These are phyloP conservation scores for Sphyrna mokarran DNA, from an alignment of 2,113 vertebrate genomes.

Conservation along the genomic window DNA sequence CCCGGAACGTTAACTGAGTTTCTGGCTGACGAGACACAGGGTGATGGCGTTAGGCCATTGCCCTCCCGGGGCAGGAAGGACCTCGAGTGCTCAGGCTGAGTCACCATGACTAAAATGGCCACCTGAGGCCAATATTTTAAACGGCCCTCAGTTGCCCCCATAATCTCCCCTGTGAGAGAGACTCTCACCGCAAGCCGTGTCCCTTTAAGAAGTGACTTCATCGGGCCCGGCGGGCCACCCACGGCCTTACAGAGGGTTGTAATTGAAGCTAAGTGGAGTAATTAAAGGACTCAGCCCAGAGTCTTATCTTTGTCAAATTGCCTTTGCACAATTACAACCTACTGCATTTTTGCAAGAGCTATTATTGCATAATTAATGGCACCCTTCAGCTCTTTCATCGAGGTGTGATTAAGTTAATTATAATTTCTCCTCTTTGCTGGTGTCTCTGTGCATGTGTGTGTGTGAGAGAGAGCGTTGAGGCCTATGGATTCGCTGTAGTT, in stretches of 20 bases:
- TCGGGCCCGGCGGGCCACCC: background rate
- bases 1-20: no score
- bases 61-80: background rate
- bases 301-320: background rate
- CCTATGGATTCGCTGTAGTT: background rate
- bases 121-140: background rate
- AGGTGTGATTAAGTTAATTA: constrained; percentile 18
- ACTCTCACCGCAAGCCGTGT: background rate
- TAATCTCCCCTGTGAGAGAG: background rate
- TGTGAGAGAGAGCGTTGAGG: background rate
- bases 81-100: background rate
- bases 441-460: background rate
- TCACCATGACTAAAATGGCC: background rate
- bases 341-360: background rate
- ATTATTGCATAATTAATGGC: constrained; percentile 3
- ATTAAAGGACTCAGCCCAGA: background rate
- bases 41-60: no score
- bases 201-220: background rate
- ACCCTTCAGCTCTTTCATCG: background rate
- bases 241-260: background rate
- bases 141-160: background rate
- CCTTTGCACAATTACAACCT: background rate
- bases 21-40: no score
- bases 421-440: background rate
- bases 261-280: background rate